Evolutionary conservation across 2,113 vertebrate species (phyloP).

Genomic region (Recurvirostra avosetta): DNA sequence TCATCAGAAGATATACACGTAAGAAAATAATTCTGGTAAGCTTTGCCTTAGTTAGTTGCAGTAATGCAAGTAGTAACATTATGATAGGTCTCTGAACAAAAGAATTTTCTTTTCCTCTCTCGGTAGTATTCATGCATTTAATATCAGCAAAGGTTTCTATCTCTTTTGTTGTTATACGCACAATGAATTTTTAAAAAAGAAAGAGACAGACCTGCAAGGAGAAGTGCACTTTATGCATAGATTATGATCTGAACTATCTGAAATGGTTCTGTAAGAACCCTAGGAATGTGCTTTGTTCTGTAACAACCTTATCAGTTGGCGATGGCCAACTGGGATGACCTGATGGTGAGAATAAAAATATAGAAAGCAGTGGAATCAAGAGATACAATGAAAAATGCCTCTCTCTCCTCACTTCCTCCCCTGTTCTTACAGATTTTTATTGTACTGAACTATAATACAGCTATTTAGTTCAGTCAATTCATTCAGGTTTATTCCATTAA

Average conservation of each 20-base stretch:
- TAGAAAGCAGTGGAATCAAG: background rate
- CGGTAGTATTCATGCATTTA: background rate
- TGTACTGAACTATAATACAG: background rate
- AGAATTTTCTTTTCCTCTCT: background rate
- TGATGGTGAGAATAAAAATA: background rate
- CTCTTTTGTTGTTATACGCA: background rate
- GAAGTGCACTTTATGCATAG: background rate
- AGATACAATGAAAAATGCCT: background rate
- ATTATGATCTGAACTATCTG: background rate
- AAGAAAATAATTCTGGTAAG: background rate
- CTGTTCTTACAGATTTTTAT: background rate
- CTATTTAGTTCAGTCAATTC: background rate
- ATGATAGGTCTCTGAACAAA: background rate
- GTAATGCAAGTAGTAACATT: background rate
- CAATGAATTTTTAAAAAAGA: background rate
- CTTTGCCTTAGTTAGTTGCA: background rate
- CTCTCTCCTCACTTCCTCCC: background rate
- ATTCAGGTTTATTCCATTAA: background rate
- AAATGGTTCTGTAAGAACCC: background rate
- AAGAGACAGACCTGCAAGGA: background rate
- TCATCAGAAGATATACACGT: background rate
- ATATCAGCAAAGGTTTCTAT: background rate
- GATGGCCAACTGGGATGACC: background rate
- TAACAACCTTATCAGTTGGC: background rate
- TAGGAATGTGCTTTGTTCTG: background rate